Evolutionary conservation across 2,888 invertebrate genomes (phyloP), one percentile per base, ranked within the genome.

Genomic region (Tachina grossa): DNA sequence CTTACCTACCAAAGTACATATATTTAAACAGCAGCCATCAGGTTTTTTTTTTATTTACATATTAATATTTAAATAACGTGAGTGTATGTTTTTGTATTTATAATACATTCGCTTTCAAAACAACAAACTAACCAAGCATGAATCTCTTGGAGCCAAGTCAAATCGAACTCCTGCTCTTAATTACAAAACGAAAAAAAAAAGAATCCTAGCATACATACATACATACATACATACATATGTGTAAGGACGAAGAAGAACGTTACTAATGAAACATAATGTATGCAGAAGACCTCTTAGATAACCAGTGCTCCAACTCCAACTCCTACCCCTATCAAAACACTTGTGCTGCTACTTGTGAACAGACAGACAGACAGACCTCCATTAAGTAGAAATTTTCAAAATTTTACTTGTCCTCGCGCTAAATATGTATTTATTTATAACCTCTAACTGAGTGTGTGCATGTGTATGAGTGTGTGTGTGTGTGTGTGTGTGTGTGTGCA

Each of bases 31-130:
- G 47, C 57, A 55, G 69, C 51, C 61, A 79, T 45, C 43, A 61
- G 6, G 31, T 68, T 72, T 80, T 31, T 39, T 59, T 51, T n/a
- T 16, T 49, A 5, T 51, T 0, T 61, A 63, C 59, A 69, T 84
- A 85, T 85, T 85, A 85, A 85, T 85, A 85, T 85, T 81, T 81
- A 78, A 81, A 85, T 82, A 81, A 65, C 39, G 57, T 49, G 39
- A 31, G 53, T 41, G 39, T 49, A n/a, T 43, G 14, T 22, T 41
- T 22, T 22, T 22, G 22, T 22, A 22, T 65, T 39, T 19, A 47
- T 79, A 55, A 63, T 69, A 53, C 31, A 55, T 72, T 83, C 66
- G 79, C 68, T 80, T 78, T 68, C 53, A 31, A 65, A 49, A 31
- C 45, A 61, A 53, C 59, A 57, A 85, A 83, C 85, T 77, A 85